A percentile compares a stretch with the other conserved stretches of the same genome.
Conservation (phyloP, 2,797 vertebrate genomes). For the Saxicola maurus region DNA sequence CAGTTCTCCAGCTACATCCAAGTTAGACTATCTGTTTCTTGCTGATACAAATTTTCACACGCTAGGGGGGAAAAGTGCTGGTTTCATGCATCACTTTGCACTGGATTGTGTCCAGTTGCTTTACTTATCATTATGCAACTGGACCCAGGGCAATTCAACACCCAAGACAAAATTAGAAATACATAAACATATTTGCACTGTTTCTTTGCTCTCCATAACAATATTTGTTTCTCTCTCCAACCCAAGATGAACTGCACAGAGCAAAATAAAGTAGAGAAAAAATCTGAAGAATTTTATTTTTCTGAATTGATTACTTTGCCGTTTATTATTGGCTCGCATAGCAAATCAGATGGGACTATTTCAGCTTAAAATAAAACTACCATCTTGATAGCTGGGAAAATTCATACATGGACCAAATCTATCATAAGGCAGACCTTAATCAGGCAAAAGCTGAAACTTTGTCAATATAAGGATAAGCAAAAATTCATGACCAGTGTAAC, state of each 20-base stretch:
- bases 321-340: background rate
- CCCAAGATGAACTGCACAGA: background rate
- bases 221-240: slow-evolving; percentile 22
- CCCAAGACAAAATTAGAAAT: slow-evolving; percentile 61
- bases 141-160: slow-evolving; percentile 46
- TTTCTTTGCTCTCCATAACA: slow-evolving; percentile 47
- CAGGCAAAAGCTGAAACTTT: background rate
- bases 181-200: slow-evolving; percentile 22
- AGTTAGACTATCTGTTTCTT: slow-evolving; percentile 49
- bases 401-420: background rate
- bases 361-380: background rate
- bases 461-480: background rate
- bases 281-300: background rate
- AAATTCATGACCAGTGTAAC: background rate
- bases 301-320: background rate
- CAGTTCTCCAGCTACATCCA: slow-evolving; percentile 15
- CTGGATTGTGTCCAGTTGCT: slow-evolving; percentile 55
- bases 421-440: background rate
- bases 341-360: background rate
- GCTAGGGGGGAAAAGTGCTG: slow-evolving; percentile 18
- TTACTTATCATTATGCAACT: slow-evolving; percentile 57
- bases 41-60: slow-evolving; percentile 59
- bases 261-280: background rate
- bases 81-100: slow-evolving; percentile 50
- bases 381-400: background rate